A percentile compares a stretch with the other conserved stretches of the same genome.
Conservation (phyloP, 1,140 invertebrate species). For the Parapsyche elsis region DNA sequence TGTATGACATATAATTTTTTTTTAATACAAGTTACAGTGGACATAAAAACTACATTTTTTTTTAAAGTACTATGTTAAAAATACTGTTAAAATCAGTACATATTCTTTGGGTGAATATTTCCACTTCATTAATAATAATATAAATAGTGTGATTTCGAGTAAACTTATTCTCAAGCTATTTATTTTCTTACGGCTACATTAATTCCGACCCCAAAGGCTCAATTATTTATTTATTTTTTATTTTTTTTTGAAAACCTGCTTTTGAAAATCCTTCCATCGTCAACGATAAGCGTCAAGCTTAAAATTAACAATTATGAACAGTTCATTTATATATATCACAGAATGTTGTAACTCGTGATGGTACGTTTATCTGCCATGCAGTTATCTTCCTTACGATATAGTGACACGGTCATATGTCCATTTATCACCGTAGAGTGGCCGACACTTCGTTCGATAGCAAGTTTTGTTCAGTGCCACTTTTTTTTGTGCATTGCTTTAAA, state of each 20-base stretch:
- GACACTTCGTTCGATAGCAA: slow-evolving; percentile 66
- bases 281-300: slow-evolving; percentile 52
- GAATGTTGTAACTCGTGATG: slow-evolving; percentile 55
- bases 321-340: slow-evolving; percentile 55
- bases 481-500: slow-evolving; percentile 66
- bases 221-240: slow-evolving; percentile 31
- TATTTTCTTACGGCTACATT: slow-evolving; percentile 40
- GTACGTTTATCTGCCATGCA: slow-evolving; percentile 49
- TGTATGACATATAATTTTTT: no score
- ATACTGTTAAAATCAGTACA: slow-evolving; percentile 43
- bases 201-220: slow-evolving; percentile 54
- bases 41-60: neutral
- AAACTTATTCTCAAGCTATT: slow-evolving; percentile 8
- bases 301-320: slow-evolving; percentile 55
- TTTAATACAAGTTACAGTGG: neutral
- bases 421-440: slow-evolving; percentile 66
- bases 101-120: slow-evolving; percentile 34
- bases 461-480: slow-evolving; percentile 62
- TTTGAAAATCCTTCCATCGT: slow-evolving; percentile 41
- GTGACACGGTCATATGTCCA: neutral
- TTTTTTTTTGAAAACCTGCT: slow-evolving; percentile 29
- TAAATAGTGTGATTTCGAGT: slow-evolving; percentile 13
- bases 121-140: slow-evolving; percentile 22
- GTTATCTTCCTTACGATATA: slow-evolving; percentile 28
- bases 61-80: slow-evolving; percentile 25